A percentile compares a stretch with the other conserved stretches of the same genome.
These are phyloP conservation scores for Coenonympha glycerion DNA, from an alignment of 2,888 invertebrate species.

Conservation along the genomic window DNA sequence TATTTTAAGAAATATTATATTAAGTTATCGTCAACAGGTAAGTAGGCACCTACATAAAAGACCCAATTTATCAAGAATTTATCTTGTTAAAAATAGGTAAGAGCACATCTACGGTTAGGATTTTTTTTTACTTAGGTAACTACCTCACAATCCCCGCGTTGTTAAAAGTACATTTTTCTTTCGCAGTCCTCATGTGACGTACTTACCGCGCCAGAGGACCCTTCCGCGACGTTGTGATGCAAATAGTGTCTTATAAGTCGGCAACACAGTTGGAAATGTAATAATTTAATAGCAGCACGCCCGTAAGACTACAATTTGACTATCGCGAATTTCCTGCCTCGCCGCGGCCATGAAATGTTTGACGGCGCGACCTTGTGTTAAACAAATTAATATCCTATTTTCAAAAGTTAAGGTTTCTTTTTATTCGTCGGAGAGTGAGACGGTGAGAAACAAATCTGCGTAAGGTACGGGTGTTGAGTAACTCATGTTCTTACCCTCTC, in stretches of 20 bases:
- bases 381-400: slow-evolving; percentile 49
- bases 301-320: slow-evolving; percentile 76
- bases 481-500: slow-evolving; percentile 77
- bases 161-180: slow-evolving; percentile 77
- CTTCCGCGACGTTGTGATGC: slow-evolving; percentile 51
- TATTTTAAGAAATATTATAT: too few relatives aligned
- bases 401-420: slow-evolving; percentile 50
- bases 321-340: slow-evolving; percentile 73
- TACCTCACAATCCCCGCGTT: slow-evolving; percentile 68
- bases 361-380: slow-evolving; percentile 39
- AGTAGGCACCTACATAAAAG: not conserved
- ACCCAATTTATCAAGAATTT: not conserved
- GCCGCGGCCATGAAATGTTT: slow-evolving; percentile 52
- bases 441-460: slow-evolving; percentile 74
- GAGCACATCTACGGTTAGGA: slow-evolving; percentile 37
- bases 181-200: slow-evolving; percentile 69
- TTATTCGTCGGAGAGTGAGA: slow-evolving; percentile 42
- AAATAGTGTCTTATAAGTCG: slow-evolving; percentile 64
- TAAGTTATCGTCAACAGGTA: not conserved
- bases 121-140: slow-evolving; percentile 71
- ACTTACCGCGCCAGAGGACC: slow-evolving; percentile 65
- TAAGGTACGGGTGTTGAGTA: slow-evolving; percentile 75
- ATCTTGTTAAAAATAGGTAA: slow-evolving; percentile 22
- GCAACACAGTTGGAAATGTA: slow-evolving; percentile 70
- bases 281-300: slow-evolving; percentile 69